A percentile compares a stretch with the other conserved stretches of the same genome.
phyloP scores from a whole-genome alignment of 2,113 vertebrate genomes.

The Pseudorasbora parva region DNA sequence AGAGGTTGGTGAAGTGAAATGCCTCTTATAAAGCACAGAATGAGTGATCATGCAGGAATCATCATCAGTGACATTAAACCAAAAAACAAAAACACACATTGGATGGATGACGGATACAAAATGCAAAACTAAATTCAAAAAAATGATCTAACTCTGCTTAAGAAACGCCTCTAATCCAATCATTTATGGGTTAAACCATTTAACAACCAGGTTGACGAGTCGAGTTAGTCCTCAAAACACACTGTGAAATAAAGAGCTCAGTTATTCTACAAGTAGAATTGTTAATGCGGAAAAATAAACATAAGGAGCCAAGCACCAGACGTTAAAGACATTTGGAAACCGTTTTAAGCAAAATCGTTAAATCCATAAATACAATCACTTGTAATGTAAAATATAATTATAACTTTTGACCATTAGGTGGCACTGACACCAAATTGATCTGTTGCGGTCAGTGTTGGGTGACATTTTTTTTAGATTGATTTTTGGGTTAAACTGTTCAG shows the following conservation, averaged over 20 bases:
- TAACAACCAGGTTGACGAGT: not conserved
- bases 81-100: not conserved
- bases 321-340: no score
- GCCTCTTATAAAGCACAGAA: not conserved
- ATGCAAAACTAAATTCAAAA: not conserved
- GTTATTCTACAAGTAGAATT: not conserved
- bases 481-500: no score
- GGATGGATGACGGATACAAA: not conserved
- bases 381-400: no score
- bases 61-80: not conserved
- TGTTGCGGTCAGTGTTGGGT: no score
- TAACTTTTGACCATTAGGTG: no score
- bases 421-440: no score
- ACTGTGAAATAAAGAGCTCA: conserved; percentile 44
- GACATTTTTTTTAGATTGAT: no score
- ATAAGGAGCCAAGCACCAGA: no score
- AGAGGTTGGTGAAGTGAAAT: not conserved
- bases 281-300: no score
- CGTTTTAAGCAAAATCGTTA: no score
- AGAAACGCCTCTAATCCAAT: not conserved
- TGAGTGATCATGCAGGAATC: not conserved
- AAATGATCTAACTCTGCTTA: not conserved
- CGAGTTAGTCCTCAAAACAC: not conserved
- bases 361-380: no score
- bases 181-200: conserved; percentile 1